Percentiles rank a stretch among this genome's conserved stretches.
phyloP scores from a whole-genome alignment of 2,113 vertebrate species.

The Vireo altiloquus region DNA sequence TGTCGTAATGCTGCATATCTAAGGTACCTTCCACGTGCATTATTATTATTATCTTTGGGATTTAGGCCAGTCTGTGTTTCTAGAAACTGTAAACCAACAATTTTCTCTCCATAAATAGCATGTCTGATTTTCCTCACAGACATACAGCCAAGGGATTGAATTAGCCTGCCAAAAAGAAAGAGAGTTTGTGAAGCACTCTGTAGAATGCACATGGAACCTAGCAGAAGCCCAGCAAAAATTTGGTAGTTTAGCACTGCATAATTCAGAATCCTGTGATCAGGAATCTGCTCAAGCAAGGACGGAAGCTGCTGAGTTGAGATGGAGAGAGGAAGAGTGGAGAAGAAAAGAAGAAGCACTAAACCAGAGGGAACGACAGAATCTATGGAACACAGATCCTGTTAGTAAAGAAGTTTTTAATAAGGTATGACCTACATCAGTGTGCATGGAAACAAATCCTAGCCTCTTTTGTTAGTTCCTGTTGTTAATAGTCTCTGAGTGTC shows the following conservation, averaged over 20 bases:
- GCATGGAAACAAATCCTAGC: neutral
- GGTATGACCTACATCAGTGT: slow-evolving; percentile 64
- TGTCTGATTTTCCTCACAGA: slow-evolving; percentile 48
- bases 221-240: slow-evolving; percentile 96
- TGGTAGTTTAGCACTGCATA: slow-evolving; percentile 87
- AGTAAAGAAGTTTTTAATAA: slow-evolving; percentile 95
- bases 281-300: slow-evolving; percentile 83
- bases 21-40: neutral
- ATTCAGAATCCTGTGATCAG: slow-evolving; percentile 91
- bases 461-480: neutral
- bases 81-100: neutral
- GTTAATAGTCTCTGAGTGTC: neutral
- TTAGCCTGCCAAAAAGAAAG: slow-evolving; percentile 88
- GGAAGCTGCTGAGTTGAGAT: slow-evolving; percentile 81
- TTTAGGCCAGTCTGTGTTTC: neutral
- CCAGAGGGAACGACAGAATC: slow-evolving; percentile 77
- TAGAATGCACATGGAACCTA: slow-evolving; percentile 90
- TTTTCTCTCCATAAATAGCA: neutral
- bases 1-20: neutral
- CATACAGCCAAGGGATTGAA: slow-evolving; percentile 79
- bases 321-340: slow-evolving; percentile 91
- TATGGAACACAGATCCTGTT: slow-evolving; percentile 75
- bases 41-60: neutral
- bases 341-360: slow-evolving; percentile 90
- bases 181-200: slow-evolving; percentile 87